These are phyloP conservation scores for Aradophagus sp. DNA, from an alignment of 1,140 invertebrate species.

Conservation along the genomic window DNA sequence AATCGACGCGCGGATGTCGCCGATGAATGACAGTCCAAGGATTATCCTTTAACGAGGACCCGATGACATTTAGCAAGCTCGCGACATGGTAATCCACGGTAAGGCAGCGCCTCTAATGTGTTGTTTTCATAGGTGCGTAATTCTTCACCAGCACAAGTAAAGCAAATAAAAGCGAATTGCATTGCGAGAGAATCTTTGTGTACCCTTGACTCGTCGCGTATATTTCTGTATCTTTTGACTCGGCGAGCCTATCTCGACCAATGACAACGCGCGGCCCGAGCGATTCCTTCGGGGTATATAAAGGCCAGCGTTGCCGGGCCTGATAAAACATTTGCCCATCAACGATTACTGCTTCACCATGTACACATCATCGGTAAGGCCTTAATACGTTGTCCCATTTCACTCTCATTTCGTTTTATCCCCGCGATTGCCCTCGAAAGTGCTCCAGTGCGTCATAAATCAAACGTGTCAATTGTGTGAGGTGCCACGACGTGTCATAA, in stretches of 20 bases:
- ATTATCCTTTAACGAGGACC: constrained; percentile 65
- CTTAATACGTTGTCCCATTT: constrained; percentile 11
- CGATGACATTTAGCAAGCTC: constrained; percentile 68
- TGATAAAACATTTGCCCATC: constrained; percentile 70
- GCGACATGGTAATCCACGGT: constrained; percentile 64
- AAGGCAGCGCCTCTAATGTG: constrained; percentile 62
- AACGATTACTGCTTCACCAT: constrained; percentile 69
- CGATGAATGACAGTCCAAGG: constrained; percentile 65
- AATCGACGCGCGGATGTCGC: constrained; percentile 20
- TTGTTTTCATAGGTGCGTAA: constrained; percentile 60
- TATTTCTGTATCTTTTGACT: constrained; percentile 52
- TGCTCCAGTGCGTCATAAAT: constrained; percentile 14
- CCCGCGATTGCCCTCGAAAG: constrained; percentile 11
- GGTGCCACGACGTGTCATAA: constrained; percentile 20
- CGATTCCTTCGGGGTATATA: constrained; percentile 66
- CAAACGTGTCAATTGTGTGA: constrained; percentile 21
- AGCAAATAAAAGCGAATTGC: constrained; percentile 28
- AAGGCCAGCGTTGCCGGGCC: constrained; percentile 62
- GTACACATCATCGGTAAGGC: constrained; percentile 68
- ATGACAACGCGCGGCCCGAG: constrained; percentile 50
- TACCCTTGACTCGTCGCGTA: constrained; percentile 56
- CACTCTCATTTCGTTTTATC: constrained; percentile 14
- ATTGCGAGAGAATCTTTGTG: constrained; percentile 53
- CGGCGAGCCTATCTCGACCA: constrained; percentile 41
- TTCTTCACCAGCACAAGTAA: constrained; percentile 50